These are phyloP conservation scores for Pseudopodoces humilis DNA, from an alignment of 2,113 vertebrate species.

Conservation along the genomic window DNA sequence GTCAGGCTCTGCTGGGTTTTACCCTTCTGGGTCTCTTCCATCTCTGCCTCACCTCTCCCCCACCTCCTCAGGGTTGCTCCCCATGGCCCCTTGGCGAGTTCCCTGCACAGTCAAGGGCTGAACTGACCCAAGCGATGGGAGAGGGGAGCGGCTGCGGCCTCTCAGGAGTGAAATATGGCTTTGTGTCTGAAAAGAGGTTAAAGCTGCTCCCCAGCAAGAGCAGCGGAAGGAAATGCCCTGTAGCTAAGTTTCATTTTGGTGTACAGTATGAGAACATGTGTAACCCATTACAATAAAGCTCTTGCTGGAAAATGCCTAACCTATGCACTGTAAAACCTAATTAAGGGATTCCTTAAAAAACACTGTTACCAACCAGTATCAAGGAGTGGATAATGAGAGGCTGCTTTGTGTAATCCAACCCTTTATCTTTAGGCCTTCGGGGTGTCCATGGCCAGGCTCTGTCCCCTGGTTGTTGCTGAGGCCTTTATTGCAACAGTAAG, in stretches of 20 bases:
- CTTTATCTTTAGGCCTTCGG: conserved; percentile 53
- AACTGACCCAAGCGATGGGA: conserved; percentile 18
- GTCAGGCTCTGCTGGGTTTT: not conserved
- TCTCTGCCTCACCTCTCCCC: not conserved
- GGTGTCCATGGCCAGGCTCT: not conserved
- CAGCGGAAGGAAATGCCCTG: conserved; percentile 63
- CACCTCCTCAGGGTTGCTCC: not conserved
- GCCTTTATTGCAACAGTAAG: not conserved
- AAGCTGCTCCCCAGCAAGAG: conserved; percentile 59
- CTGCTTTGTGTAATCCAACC: conserved; percentile 61
- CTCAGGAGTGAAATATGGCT: conserved; percentile 48
- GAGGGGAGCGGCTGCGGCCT: not conserved
- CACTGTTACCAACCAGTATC: conserved; percentile 55
- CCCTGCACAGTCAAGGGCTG: not conserved
- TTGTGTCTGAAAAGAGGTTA: conserved; percentile 51
- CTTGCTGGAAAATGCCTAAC: conserved; percentile 66
- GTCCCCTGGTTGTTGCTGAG: conserved; percentile 20
- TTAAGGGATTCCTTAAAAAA: conserved; percentile 66
- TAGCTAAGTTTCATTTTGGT: conserved; percentile 60
- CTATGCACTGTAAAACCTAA: conserved; percentile 68
- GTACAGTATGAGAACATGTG: conserved; percentile 65
- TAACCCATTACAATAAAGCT: conserved; percentile 69
- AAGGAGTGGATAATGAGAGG: conserved; percentile 59
- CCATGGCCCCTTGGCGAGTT: not conserved
- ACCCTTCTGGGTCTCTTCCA: not conserved